Evolutionary conservation across 2,797 vertebrate genomes (phyloP), one percentile per base, ranked within the genome.

Genomic region (Tadarida brasiliensis): DNA sequence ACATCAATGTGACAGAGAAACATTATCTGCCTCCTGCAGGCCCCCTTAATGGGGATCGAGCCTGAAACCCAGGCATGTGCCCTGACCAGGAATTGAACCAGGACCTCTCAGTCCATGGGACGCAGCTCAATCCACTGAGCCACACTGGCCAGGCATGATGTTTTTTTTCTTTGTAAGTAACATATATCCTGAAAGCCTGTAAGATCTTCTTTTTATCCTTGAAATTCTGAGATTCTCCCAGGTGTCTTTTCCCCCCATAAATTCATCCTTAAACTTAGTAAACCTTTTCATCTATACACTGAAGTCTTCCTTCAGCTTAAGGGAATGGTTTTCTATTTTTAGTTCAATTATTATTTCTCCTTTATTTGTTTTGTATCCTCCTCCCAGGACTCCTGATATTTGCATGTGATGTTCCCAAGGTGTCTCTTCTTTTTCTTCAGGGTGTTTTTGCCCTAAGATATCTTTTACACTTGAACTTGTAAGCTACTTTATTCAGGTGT

Each of bases 141-240:
- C n/a, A n/a, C n/a, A n/a, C n/a, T n/a, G n/a, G n/a, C n/a, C n/a
- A n/a, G n/a, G n/a, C n/a, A n/a, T n/a, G n/a, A n/a, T n/a, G n/a
- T 49, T 39, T 35, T 73, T 73, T 56, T 59, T 6, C 8, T 74
- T 67, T 73, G 28, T 51, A 78, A 44, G 19, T 74, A 87, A 82
- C 39, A 44, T 61, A 59, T 30, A 78, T 17, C 33, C 57, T 44
- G 33, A 90, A 71, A 65, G 33, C 11, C 67, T 35, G 16, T 7
- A 77, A 71, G 47, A 61, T 80, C 81, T 86, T 71, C 63, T 63
- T 76, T 65, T 87, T 39, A 61, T 51, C 44, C 54, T 47, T 78
- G 77, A 77, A 84, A 88, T 47, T 89, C 54, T 54, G 33, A 92
- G 30, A 83, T 91, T 81, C 84, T 86, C 33, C 28, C 33, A 14